These are phyloP conservation scores for Oncorhynchus keta DNA, from an alignment of 2,113 vertebrate species.

Conservation along the genomic window DNA sequence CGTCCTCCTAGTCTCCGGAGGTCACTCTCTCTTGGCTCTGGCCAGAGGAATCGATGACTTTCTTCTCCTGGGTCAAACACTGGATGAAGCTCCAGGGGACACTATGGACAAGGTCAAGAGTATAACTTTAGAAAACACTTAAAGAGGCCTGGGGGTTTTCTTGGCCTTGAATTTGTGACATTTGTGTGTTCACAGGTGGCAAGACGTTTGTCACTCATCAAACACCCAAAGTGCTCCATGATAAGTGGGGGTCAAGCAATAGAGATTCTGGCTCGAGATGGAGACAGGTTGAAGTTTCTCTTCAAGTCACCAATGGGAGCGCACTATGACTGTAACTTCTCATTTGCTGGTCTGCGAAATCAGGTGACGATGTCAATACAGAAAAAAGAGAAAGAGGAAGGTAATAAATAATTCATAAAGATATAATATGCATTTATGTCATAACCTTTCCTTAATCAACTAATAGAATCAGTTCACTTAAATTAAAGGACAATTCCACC, in stretches of 20 bases:
- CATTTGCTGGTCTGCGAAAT: conserved; percentile 85
- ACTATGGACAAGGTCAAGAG: conserved; percentile 87
- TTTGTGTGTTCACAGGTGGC: conserved; percentile 77
- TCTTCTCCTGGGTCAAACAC: conserved; percentile 83
- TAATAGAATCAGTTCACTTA: background rate
- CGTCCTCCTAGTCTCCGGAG: conserved; percentile 90
- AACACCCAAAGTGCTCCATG: conserved; percentile 78
- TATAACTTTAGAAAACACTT: background rate
- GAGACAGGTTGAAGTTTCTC: conserved; percentile 65
- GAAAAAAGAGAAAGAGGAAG: conserved; percentile 86
- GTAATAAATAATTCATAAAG: conserved; percentile 56
- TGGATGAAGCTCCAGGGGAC: conserved; percentile 90
- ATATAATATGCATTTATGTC: background rate
- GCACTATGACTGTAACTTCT: conserved; percentile 84
- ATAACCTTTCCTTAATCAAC: background rate
- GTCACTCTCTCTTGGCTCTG: conserved; percentile 88
- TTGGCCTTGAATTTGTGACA: background rate
- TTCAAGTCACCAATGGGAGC: conserved; percentile 81
- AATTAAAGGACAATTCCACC: no score
- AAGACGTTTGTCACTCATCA: conserved; percentile 83
- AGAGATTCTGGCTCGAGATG: conserved; percentile 82
- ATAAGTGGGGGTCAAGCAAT: conserved; percentile 89
- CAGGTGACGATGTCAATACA: conserved; percentile 68
- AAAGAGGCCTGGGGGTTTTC: background rate
- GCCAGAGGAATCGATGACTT: conserved; percentile 87